A percentile compares a stretch with the other conserved stretches of the same genome.
phyloP scores from a whole-genome alignment of 2,888 invertebrate genomes.

The Tortricodes alternella region DNA sequence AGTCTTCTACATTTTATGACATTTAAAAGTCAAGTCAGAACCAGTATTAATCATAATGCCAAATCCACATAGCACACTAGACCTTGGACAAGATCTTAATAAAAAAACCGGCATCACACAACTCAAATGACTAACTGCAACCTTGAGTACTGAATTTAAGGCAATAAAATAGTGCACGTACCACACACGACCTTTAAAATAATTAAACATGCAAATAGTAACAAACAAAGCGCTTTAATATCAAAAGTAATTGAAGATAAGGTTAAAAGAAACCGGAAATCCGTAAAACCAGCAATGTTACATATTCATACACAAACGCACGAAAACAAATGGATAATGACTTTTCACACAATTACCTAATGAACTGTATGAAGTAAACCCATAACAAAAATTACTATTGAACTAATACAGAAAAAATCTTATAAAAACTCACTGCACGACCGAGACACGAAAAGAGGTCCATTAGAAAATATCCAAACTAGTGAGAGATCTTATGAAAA shows the following conservation, averaged over 20 bases:
- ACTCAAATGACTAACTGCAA: slow-evolving; percentile 24
- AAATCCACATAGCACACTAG: slow-evolving; percentile 5
- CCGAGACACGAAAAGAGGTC: slow-evolving; percentile 23
- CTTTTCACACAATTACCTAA: neutral
- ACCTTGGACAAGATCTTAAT: slow-evolving; percentile 20
- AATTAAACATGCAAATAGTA: neutral
- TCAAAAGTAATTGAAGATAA: neutral
- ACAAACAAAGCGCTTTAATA: neutral
- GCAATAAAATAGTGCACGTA: slow-evolving; percentile 25
- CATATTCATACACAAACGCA: neutral
- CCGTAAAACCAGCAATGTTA: neutral
- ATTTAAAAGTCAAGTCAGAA: slow-evolving; percentile 2
- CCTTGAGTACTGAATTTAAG: slow-evolving; percentile 22
- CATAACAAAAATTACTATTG: neutral
- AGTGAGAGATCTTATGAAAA: slow-evolving; percentile 20
- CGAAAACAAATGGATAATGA: neutral
- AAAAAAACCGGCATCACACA: slow-evolving; percentile 6
- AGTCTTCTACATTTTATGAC: slow-evolving; percentile 2
- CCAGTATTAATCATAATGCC: slow-evolving; percentile 7
- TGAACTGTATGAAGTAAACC: slow-evolving; percentile 4
- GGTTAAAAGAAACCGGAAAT: neutral
- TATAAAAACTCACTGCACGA: slow-evolving; percentile 20
- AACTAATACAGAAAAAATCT: neutral
- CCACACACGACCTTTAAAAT: slow-evolving; percentile 5
- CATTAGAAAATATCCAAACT: slow-evolving; percentile 20